Evolutionary conservation across 2,888 invertebrate species (phyloP).

Genomic region (Tenthredo distinguenda): DNA sequence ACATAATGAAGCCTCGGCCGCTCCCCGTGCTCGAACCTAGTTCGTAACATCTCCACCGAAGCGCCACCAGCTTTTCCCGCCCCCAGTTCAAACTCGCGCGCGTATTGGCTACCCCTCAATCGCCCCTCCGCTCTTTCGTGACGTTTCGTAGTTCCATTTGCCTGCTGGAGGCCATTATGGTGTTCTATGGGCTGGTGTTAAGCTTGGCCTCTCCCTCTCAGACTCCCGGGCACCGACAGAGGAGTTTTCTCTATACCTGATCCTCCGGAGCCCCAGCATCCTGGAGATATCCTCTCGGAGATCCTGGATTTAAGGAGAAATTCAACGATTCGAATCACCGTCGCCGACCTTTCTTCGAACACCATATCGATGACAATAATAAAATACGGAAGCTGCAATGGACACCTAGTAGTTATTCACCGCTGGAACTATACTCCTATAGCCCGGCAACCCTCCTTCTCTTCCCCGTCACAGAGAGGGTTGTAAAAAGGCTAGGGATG

Average conservation of each 20-base stretch:
- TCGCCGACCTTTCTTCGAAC: background rate
- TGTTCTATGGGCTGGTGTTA: conserved; percentile 60
- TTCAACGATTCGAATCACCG: background rate
- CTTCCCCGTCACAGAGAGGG: background rate
- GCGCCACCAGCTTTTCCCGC: conserved; percentile 70
- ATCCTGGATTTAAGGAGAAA: conserved; percentile 10
- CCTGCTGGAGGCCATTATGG: conserved; percentile 73
- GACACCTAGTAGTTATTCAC: conserved; percentile 25
- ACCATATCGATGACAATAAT: conserved; percentile 6
- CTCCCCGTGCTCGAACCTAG: conserved; percentile 73
- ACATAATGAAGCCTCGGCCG: conserved; percentile 78
- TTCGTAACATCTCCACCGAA: conserved; percentile 67
- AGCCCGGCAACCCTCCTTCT: background rate
- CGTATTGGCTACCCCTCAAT: conserved; percentile 65
- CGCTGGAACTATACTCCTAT: background rate
- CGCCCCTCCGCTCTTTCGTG: conserved; percentile 63
- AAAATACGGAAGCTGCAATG: conserved; percentile 20
- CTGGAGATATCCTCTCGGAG: conserved; percentile 33
- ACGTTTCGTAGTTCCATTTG: conserved; percentile 66
- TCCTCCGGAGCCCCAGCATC: conserved; percentile 55
- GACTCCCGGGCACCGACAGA: conserved; percentile 52
- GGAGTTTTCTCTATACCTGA: conserved; percentile 47
- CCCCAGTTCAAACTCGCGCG: conserved; percentile 55
- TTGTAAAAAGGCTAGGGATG: background rate
- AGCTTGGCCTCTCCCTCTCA: conserved; percentile 28